Evolutionary conservation across 1,140 invertebrate genomes (phyloP).

Genomic region (Lucilia sericata): DNA sequence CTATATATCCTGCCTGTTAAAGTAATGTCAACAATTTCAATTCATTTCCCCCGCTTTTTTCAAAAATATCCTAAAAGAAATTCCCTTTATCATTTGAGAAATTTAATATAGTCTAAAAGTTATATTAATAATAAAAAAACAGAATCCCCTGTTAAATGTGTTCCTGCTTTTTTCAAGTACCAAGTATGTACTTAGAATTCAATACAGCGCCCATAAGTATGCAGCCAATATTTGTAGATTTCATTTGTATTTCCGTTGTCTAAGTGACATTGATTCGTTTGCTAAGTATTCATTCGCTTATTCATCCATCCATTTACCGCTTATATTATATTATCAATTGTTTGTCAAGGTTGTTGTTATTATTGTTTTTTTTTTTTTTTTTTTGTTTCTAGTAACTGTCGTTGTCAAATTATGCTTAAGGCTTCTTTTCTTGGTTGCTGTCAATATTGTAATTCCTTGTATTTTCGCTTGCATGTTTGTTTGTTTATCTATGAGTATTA

Average conservation of each 20-base stretch:
- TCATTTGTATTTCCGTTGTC: constrained; percentile 26
- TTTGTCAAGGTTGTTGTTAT: constrained; percentile 5
- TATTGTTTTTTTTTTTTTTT: not conserved
- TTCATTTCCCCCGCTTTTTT: not conserved
- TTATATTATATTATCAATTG: not conserved
- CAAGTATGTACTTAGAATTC: not conserved
- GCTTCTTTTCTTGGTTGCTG: not conserved
- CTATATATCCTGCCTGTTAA: not conserved
- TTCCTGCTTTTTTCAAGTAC: not conserved
- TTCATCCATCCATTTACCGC: not conserved
- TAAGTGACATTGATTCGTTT: constrained; percentile 38
- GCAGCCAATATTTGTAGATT: constrained; percentile 37
- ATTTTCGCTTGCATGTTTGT: not conserved
- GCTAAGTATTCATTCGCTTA: not conserved
- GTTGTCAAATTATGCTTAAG: constrained; percentile 38
- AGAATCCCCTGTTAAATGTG: not conserved
- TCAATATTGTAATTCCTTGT: not conserved
- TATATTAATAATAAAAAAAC: constrained; percentile 2
- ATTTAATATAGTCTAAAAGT: not conserved
- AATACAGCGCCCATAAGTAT: constrained; percentile 17
- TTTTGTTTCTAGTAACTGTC: not conserved
- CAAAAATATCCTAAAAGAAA: not conserved
- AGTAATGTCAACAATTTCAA: not conserved
- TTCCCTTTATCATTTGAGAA: not conserved
- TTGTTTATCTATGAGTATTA: not conserved